Evolutionary conservation across 2,797 vertebrate genomes (phyloP).

Genomic region (Euphonia xanthogaster): DNA sequence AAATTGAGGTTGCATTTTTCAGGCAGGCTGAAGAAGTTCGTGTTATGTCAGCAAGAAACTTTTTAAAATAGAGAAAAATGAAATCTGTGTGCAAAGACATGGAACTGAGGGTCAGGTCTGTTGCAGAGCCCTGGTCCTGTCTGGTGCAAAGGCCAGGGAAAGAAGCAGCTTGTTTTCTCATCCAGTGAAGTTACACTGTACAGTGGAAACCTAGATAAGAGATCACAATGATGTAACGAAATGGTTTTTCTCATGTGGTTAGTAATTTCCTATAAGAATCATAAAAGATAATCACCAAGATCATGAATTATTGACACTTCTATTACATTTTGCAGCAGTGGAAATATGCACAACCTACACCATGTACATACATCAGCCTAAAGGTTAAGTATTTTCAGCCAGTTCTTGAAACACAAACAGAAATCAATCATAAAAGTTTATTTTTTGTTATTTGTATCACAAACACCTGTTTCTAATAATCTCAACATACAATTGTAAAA

Average conservation of each 20-base stretch:
- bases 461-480: neutral
- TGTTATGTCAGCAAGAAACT: neutral
- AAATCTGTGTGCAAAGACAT: neutral
- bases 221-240: neutral
- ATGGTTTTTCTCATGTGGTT: neutral
- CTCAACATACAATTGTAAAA: neutral
- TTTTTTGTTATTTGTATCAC: neutral
- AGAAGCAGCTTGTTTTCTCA: neutral
- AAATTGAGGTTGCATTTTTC: neutral
- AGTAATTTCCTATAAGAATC: neutral
- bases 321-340: neutral
- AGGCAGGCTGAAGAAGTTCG: neutral
- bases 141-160: neutral
- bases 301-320: neutral
- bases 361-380: neutral
- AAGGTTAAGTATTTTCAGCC: neutral
- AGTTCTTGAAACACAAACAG: neutral
- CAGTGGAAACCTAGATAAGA: neutral
- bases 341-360: neutral
- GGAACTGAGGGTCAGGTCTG: neutral
- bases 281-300: neutral
- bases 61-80: neutral
- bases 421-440: neutral
- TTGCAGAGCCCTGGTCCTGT: neutral
- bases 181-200: rapidly evolving